These are phyloP conservation scores for Dallia pectoralis DNA, from an alignment of 2,797 vertebrate genomes.

Conservation along the genomic window DNA sequence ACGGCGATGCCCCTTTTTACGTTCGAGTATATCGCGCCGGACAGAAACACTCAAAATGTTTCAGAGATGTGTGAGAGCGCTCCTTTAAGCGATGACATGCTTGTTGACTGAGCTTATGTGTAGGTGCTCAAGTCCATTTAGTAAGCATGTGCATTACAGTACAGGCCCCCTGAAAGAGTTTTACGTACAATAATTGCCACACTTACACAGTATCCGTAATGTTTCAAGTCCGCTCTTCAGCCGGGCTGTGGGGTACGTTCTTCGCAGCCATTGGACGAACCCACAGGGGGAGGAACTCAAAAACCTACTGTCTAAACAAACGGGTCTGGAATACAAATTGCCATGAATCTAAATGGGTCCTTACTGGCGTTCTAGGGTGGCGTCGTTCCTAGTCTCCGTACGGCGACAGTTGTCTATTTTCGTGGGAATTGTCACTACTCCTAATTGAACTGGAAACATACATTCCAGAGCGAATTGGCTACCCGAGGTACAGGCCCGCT, in stretches of 20 bases:
- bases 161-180: neutral
- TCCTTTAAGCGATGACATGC: too few relatives aligned
- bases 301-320: slow-evolving; percentile 47
- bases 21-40: too few relatives aligned
- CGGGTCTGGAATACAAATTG: slow-evolving; percentile 35
- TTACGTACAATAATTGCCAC: neutral
- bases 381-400: slow-evolving; percentile 43
- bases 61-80: too few relatives aligned
- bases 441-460: slow-evolving; percentile 54
- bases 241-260: slow-evolving; percentile 6
- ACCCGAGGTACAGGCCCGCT: slow-evolving; percentile 44
- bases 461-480: slow-evolving; percentile 48
- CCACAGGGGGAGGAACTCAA: slow-evolving; percentile 19
- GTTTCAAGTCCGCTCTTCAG: slow-evolving; percentile 2
- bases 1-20: neutral
- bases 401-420: slow-evolving; percentile 52
- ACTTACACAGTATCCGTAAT: slow-evolving; percentile 9
- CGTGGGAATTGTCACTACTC: slow-evolving; percentile 56
- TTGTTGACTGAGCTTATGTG: too few relatives aligned
- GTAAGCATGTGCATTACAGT: neutral
- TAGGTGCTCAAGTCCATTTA: neutral
- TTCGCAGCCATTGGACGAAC: slow-evolving; percentile 14
- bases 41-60: too few relatives aligned
- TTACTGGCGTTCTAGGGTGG: slow-evolving; percentile 47
- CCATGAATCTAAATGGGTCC: slow-evolving; percentile 45